Conservation (phyloP, 2,113 vertebrate species). For the Peromyscus maniculatus region DNA sequence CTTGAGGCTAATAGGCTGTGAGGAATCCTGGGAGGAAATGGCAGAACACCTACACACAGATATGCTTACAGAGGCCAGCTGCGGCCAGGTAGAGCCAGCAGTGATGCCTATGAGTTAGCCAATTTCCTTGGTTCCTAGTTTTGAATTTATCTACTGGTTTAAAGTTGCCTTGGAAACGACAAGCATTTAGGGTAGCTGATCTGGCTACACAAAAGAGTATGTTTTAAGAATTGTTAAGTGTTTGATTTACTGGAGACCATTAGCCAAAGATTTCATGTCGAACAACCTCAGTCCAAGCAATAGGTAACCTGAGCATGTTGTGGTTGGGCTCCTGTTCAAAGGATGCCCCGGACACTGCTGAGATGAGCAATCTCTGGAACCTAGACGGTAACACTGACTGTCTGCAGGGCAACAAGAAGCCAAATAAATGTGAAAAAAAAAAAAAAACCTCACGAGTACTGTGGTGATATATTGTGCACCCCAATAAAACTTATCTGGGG, state of each 20-base stretch:
- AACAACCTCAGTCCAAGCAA: not conserved
- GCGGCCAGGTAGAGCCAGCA: not conserved
- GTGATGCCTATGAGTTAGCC: not conserved
- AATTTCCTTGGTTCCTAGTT: not conserved
- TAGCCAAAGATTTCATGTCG: not conserved
- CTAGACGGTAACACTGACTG: not conserved
- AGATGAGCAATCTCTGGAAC: not conserved
- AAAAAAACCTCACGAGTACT: not conserved
- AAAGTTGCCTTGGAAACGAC: not conserved
- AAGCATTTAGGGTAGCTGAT: not conserved
- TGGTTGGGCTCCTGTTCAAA: not conserved
- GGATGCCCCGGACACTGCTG: not conserved
- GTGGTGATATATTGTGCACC: too few species aligned
- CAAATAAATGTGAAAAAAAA: not conserved
- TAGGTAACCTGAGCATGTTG: not conserved
- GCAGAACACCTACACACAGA: not conserved
- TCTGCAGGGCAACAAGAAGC: not conserved
- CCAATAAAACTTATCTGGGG: too few species aligned
- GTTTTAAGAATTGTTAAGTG: not conserved
- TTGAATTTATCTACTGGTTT: not conserved
- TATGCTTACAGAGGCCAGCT: not conserved
- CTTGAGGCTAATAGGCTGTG: not conserved
- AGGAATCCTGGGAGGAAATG: conserved; percentile 19
- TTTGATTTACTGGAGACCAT: not conserved
- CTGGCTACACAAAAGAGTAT: not conserved